These are phyloP conservation scores for Linnaemya tessellans DNA, from an alignment of 2,888 invertebrate genomes.

Conservation along the genomic window DNA sequence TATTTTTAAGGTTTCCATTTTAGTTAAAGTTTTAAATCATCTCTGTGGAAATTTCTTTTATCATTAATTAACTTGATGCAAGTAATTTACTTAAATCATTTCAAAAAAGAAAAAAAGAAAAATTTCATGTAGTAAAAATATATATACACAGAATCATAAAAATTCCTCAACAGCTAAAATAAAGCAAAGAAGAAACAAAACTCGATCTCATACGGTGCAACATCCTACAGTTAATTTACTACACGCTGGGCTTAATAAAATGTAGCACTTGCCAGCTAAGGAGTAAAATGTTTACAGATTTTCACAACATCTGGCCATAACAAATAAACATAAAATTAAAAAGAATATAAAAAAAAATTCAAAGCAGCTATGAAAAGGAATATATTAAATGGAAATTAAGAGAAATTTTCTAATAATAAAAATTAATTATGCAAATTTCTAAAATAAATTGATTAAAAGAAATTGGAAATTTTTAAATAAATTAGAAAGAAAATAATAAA, in stretches of 20 bases:
- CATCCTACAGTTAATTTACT: conserved; percentile 71
- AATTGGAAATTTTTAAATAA: too few relatives aligned
- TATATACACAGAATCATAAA: conserved; percentile 5
- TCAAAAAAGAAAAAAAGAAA: not conserved
- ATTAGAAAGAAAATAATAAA: too few relatives aligned
- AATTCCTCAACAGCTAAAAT: conserved; percentile 43
- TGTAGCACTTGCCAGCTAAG: conserved; percentile 60
- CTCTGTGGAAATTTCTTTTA: not conserved
- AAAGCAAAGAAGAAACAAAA: conserved; percentile 1
- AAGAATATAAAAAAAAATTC: not conserved
- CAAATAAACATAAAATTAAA: conserved; percentile 9
- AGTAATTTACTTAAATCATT: not conserved
- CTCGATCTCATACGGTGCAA: conserved; percentile 55
- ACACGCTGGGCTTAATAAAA: conserved; percentile 67
- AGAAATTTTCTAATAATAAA: not conserved
- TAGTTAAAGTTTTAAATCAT: too few relatives aligned
- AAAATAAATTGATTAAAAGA: too few relatives aligned
- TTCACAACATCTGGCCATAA: conserved; percentile 41
- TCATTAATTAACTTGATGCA: not conserved
- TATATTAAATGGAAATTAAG: not conserved
- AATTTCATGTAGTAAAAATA: not conserved
- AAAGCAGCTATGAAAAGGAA: conserved; percentile 5
- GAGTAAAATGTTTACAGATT: conserved; percentile 33
- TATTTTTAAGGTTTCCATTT: too few relatives aligned
- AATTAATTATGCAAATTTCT: not conserved